Conservation (phyloP, 2,888 invertebrate genomes). For the Pachydiplax longipennis region DNA sequence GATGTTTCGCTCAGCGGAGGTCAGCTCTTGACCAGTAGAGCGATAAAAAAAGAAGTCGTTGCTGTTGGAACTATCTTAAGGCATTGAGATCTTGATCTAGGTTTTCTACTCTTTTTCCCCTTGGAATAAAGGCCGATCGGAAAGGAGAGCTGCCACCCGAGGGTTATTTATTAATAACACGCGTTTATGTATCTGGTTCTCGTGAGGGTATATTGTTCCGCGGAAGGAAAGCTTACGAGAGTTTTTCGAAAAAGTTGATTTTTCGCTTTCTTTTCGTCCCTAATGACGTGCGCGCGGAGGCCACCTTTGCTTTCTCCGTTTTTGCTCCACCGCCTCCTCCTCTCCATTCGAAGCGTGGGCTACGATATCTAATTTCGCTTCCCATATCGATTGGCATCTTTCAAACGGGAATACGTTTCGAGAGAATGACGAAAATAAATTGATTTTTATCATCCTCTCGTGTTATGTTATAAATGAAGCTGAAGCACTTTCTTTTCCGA, state of each 20-base stretch:
- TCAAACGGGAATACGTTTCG: too few relatives aligned
- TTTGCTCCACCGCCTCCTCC: not conserved
- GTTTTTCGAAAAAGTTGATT: not conserved
- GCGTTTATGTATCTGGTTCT: not conserved
- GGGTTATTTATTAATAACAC: not conserved
- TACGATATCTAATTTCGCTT: not conserved
- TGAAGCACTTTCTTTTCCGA: too few relatives aligned
- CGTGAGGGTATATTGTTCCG: not conserved
- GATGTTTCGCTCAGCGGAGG: not conserved
- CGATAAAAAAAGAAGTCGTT: not conserved
- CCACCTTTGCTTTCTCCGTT: not conserved
- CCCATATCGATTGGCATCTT: not conserved
- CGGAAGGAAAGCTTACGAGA: not conserved
- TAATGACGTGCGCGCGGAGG: not conserved
- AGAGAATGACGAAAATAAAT: too few relatives aligned
- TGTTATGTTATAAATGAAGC: too few relatives aligned
- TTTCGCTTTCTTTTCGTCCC: not conserved
- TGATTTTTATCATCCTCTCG: too few relatives aligned
- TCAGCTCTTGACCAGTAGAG: not conserved
- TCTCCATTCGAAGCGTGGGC: not conserved
- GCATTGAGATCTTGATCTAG: not conserved
- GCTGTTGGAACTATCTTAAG: not conserved
- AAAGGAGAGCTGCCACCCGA: not conserved
- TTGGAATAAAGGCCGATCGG: not conserved
- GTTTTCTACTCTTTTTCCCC: not conserved